phyloP scores from a whole-genome alignment of 2,888 invertebrate genomes.

The Drosophila neonasuta region DNA sequence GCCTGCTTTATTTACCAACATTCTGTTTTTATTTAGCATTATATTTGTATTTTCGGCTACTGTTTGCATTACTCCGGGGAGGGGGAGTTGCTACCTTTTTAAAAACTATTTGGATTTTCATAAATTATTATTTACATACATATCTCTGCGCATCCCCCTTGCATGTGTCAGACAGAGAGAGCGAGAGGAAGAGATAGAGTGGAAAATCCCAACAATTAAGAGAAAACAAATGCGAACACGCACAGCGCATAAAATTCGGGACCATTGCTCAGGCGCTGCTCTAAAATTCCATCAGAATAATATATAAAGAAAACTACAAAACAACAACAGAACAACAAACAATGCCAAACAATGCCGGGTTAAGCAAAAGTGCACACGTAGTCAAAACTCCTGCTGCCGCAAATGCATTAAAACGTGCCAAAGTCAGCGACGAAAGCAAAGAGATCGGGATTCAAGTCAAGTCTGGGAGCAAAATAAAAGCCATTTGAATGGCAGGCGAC shows the following conservation, averaged over 20 bases:
- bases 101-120: conserved; percentile 65
- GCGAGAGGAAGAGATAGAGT: too few relatives aligned
- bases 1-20: conserved; percentile 63
- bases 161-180: too few relatives aligned
- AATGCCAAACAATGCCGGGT: conserved; percentile 41
- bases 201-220: conserved; percentile 24
- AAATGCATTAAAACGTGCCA: conserved; percentile 74
- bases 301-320: conserved; percentile 25
- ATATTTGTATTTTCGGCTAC: conserved; percentile 52
- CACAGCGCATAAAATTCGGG: conserved; percentile 60
- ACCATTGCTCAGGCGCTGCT: conserved; percentile 32
- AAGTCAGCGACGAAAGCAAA: conserved; percentile 43
- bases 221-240: conserved; percentile 43
- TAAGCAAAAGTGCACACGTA: conserved; percentile 53
- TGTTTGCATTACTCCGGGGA: conserved; percentile 23
- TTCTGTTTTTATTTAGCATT: conserved; percentile 66
- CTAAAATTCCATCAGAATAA: conserved; percentile 66
- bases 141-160: conserved; percentile 15
- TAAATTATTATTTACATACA: conserved; percentile 70
- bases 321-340: conserved; percentile 5
- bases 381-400: conserved; percentile 11
- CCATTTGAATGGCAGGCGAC: conserved; percentile 77
- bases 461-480: conserved; percentile 71
- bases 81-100: conserved; percentile 12
- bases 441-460: conserved; percentile 17